Evolutionary conservation across 2,888 invertebrate species (phyloP).

Genomic region (Syrista parreyssii): DNA sequence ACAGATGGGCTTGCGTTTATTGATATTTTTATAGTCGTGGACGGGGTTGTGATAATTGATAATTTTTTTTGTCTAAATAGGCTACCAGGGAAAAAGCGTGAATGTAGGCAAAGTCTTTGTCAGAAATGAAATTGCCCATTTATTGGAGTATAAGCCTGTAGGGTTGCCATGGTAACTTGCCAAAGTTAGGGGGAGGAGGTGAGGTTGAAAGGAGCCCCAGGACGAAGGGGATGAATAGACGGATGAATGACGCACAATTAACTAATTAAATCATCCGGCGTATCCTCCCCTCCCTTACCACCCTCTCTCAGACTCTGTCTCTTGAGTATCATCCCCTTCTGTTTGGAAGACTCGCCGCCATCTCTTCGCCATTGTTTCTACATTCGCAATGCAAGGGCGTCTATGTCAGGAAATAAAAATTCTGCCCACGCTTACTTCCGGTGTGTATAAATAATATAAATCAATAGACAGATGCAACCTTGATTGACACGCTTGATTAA

Average conservation of each 20-base stretch:
- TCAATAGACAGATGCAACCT: neutral
- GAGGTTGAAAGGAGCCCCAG: conserved; percentile 32
- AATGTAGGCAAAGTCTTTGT: neutral
- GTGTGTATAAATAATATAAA: neutral
- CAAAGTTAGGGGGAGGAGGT: conserved; percentile 35
- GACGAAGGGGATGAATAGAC: conserved; percentile 62
- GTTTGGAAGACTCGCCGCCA: conserved; percentile 41
- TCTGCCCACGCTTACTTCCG: neutral
- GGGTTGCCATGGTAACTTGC: conserved; percentile 55
- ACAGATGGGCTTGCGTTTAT: neutral
- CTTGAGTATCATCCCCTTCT: conserved; percentile 56
- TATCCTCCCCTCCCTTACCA: conserved; percentile 40
- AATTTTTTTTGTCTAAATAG: neutral
- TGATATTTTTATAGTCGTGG: neutral
- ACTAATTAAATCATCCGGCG: conserved; percentile 65
- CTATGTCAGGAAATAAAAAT: neutral
- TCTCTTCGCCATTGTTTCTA: conserved; percentile 39
- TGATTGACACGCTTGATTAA: neutral
- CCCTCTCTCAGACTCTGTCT: conserved; percentile 41
- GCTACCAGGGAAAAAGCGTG: neutral
- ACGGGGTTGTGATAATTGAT: neutral
- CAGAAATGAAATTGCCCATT: neutral
- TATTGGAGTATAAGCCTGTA: conserved; percentile 28
- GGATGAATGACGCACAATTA: conserved; percentile 66
- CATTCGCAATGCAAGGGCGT: neutral